phyloP scores from a whole-genome alignment of 2,888 invertebrate species.

The Cosmia trapezina region DNA sequence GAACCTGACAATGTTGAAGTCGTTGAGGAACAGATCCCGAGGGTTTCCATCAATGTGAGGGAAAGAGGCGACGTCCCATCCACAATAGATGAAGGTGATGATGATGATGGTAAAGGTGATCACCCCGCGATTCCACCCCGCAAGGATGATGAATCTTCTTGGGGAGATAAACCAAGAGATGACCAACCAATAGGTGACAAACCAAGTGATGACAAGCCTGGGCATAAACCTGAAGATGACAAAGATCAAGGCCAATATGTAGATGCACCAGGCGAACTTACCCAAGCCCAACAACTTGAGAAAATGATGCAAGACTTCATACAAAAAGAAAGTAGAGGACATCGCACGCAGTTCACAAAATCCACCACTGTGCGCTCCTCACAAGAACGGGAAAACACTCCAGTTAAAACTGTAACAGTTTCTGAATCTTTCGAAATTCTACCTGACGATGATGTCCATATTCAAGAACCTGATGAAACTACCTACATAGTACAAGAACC shows the following conservation, averaged over 20 bases:
- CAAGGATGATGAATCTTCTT: slow-evolving; percentile 51
- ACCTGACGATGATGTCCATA: slow-evolving; percentile 59
- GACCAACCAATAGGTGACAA: slow-evolving; percentile 53
- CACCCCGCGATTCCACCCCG: slow-evolving; percentile 69
- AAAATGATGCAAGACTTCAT: slow-evolving; percentile 76
- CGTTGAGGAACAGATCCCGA: slow-evolving; percentile 93
- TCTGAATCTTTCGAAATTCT: slow-evolving; percentile 67
- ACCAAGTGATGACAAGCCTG: slow-evolving; percentile 49
- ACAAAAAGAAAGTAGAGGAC: slow-evolving; percentile 72
- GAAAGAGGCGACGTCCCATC: slow-evolving; percentile 89
- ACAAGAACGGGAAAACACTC: slow-evolving; percentile 69
- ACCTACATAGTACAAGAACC: slow-evolving; percentile 76
- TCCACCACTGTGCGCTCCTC: slow-evolving; percentile 53
- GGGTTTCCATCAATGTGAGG: slow-evolving; percentile 92
- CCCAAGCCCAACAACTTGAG: slow-evolving; percentile 68
- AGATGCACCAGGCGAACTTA: slow-evolving; percentile 50
- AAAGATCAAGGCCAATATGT: slow-evolving; percentile 52
- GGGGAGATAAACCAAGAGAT: slow-evolving; percentile 43
- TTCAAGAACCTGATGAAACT: slow-evolving; percentile 59
- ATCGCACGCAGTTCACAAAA: slow-evolving; percentile 53
- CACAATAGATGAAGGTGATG: slow-evolving; percentile 73
- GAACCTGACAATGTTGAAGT: slow-evolving; percentile 95
- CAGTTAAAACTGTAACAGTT: slow-evolving; percentile 66
- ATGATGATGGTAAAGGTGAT: slow-evolving; percentile 73
- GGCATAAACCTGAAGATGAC: slow-evolving; percentile 53